Evolutionary conservation across 2,113 vertebrate species (phyloP), one percentile per base, ranked within the genome.

Genomic region (Atlantisia rogersi): DNA sequence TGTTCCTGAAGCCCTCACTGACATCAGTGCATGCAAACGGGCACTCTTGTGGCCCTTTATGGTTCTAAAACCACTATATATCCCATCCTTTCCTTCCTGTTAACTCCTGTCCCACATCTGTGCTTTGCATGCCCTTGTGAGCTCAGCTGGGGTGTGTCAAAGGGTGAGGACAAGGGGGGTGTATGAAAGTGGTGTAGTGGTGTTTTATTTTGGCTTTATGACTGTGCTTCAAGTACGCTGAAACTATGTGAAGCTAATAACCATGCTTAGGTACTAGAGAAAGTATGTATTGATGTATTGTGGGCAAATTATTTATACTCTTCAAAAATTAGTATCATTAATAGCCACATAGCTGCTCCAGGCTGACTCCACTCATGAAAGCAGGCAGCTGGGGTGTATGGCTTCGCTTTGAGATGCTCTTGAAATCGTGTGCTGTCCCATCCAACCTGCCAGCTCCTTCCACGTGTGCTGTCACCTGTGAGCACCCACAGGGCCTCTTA

Each of bases 221-320:
- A 46, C 11, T 90, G 77, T 86, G 83, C 88, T 37, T 90, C 13
- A 52, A 88, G 62, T 83, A 85, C 0, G 15, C 90, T 88, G 69
- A 81, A 90, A 77, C 86, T 17, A 71, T 81, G 86, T 96, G 90
- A 95, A 80, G 70, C 76, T 93, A 82, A 84, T 92, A 82, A 74
- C 77, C 56, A 20, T 84, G 80, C 74, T 94, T 95, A 91, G 84
- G 53, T 62, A 17, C 56, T 67, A 9, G 74, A 94, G 86, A 42
- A 95, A 73, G 12, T 62, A 29, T 87, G 68, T 91, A 39, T 81
- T 67, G 39, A 42, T 96, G 91, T 96, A 77, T 21, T 79, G 53
- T 95, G 85, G 31, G 35, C 44, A 79, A 87, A 91, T 48, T 94
- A 86, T 96, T 96, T 97, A 95, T 94, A 79, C 65, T 95, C 15